Evolutionary conservation across 2,888 invertebrate genomes (phyloP).

Genomic region (Lissonota sp.): DNA sequence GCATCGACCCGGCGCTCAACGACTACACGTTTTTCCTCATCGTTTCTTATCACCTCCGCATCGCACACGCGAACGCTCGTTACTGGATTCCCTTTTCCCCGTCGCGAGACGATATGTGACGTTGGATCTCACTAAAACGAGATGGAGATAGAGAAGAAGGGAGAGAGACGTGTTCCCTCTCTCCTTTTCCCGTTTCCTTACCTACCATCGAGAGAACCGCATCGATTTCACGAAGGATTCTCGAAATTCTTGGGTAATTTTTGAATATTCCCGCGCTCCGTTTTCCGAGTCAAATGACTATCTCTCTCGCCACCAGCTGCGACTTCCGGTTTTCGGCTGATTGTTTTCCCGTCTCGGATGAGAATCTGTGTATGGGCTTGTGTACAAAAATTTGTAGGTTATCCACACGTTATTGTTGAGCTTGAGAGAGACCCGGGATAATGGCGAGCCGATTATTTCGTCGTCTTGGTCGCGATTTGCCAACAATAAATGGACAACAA

Average conservation of each 20-base stretch:
- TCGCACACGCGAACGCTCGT: conserved; percentile 30
- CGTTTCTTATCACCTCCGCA: conserved; percentile 36
- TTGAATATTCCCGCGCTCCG: not conserved
- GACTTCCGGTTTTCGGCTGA: no score
- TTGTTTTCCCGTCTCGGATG: no score
- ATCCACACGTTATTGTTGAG: not conserved
- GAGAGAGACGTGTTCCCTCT: not conserved
- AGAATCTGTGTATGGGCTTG: not conserved
- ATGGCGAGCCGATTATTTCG: conserved; percentile 69
- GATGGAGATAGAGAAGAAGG: not conserved
- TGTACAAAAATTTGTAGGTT: not conserved
- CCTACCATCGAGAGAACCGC: no score
- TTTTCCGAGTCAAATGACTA: no score
- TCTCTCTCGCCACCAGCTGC: no score
- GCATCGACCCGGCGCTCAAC: conserved; percentile 56
- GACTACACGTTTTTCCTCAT: not conserved
- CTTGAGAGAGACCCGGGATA: not conserved
- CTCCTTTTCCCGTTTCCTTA: no score
- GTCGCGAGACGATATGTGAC: conserved; percentile 18
- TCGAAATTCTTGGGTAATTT: not conserved
- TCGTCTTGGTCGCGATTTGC: conserved; percentile 63
- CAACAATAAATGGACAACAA: conserved; percentile 64
- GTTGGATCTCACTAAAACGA: not conserved
- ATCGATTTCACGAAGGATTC: no score
- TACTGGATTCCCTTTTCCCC: conserved; percentile 31